Percentiles rank a stretch among this genome's conserved stretches.
phyloP scores from a whole-genome alignment of 2,888 invertebrate species.

The Halocaridina rubra region DNA sequence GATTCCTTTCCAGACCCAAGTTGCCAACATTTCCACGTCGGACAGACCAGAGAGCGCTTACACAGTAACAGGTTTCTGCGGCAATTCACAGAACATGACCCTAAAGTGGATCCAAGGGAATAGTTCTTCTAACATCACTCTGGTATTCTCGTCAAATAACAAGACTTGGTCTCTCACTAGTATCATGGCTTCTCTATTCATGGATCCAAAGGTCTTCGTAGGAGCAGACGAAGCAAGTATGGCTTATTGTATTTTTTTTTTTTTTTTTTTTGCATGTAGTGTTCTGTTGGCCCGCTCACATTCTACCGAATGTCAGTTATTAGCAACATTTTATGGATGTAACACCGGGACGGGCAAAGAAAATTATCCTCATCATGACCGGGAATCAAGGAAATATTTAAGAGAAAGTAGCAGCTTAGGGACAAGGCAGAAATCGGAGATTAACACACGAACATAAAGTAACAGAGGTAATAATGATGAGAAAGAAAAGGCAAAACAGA shows the following conservation, averaged over 20 bases:
- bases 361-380: too few species aligned
- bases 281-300: neutral
- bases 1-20: too few species aligned
- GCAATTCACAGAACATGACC: neutral
- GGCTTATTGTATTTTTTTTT: neutral
- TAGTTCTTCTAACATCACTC: neutral
- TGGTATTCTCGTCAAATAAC: neutral
- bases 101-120: neutral
- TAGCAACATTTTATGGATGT: too few species aligned
- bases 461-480: too few species aligned
- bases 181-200: neutral
- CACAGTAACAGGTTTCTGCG: neutral
- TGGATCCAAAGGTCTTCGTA: neutral
- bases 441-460: too few species aligned
- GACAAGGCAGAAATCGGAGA: too few species aligned
- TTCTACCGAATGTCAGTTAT: neutral
- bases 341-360: too few species aligned
- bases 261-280: neutral
- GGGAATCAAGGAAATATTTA: too few species aligned
- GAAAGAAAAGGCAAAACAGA: too few species aligned
- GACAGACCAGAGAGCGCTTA: too few species aligned
- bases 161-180: neutral
- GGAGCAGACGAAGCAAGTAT: neutral
- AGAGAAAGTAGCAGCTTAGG: too few species aligned
- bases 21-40: too few species aligned